Evolutionary conservation across 2,888 invertebrate genomes (phyloP).

Genomic region (Drosophila nr. perissopoda): DNA sequence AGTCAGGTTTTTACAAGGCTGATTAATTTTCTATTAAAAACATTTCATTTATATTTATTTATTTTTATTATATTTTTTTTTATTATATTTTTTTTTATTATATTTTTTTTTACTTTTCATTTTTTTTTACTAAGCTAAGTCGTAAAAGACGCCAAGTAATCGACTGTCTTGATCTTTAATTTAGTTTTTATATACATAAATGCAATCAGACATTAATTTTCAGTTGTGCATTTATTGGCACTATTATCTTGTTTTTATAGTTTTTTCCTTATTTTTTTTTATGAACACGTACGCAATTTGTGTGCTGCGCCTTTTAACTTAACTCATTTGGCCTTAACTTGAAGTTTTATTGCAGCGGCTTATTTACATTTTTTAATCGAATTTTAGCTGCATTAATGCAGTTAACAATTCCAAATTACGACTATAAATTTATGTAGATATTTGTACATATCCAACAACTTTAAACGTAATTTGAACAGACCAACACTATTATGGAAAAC

Average conservation of each 20-base stretch:
- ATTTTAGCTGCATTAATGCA: background rate
- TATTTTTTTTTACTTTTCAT: too few relatives aligned
- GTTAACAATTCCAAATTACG: background rate
- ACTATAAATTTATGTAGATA: background rate
- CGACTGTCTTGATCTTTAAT: constrained; percentile 19
- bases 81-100: background rate
- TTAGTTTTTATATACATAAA: constrained; percentile 13
- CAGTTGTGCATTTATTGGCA: background rate
- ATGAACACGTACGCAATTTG: constrained; percentile 11
- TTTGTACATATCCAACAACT: background rate
- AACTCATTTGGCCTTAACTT: constrained; percentile 4
- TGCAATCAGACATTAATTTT: background rate
- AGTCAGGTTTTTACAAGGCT: background rate
- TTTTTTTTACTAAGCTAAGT: background rate
- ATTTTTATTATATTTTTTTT: background rate
- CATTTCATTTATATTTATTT: background rate
- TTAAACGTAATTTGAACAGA: background rate
- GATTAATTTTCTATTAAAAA: background rate
- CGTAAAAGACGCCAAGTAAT: constrained; percentile 16
- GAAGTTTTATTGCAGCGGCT: background rate
- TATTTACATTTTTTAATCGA: background rate
- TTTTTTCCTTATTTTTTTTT: constrained; percentile 5
- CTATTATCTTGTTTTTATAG: constrained; percentile 13
- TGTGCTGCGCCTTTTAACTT: constrained; percentile 25
- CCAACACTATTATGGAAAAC: background rate